A percentile compares a stretch with the other conserved stretches of the same genome.
Evolutionary conservation across 2,888 invertebrate genomes (phyloP).

Genomic region (Cerastis rubricosa): DNA sequence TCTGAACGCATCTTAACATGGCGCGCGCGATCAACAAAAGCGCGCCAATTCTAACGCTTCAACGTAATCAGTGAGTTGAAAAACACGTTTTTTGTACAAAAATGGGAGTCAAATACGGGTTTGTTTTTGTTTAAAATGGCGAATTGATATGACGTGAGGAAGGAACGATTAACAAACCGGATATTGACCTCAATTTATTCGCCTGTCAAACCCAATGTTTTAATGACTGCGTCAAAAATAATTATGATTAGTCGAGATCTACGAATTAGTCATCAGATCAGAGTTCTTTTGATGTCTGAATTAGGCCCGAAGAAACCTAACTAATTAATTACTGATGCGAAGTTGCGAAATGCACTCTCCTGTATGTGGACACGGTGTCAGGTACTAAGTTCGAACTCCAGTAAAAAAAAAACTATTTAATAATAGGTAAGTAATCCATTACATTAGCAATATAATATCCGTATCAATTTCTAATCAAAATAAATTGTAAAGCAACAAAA

Average conservation of each 20-base stretch:
- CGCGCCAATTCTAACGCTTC: conserved; percentile 72
- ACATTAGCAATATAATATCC: conserved; percentile 14
- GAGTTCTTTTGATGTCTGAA: background rate
- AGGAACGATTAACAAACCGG: conserved; percentile 22
- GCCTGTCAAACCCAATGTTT: background rate
- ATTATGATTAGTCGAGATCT: conserved; percentile 6
- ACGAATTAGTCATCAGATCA: conserved; percentile 13
- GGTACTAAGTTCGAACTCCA: background rate
- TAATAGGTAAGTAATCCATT: background rate
- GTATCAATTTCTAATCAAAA: conserved; percentile 12
- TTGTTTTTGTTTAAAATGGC: conserved; percentile 29
- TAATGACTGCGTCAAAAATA: conserved; percentile 11
- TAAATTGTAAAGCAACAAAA: conserved; percentile 17
- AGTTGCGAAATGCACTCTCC: background rate
- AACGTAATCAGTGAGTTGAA: conserved; percentile 66
- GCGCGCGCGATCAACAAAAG: conserved; percentile 69
- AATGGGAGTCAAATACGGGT: conserved; percentile 36
- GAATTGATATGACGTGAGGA: conserved; percentile 7
- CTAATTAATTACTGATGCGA: background rate
- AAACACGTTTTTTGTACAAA: conserved; percentile 53
- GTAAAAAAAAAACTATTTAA: background rate
- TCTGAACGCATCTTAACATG: conserved; percentile 68
- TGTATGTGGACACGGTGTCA: background rate
- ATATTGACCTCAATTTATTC: conserved; percentile 17
- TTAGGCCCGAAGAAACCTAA: background rate